A percentile compares a stretch with the other conserved stretches of the same genome.
phyloP scores from a whole-genome alignment of 1,140 invertebrate species.

The Brachionus calyciflorus region DNA sequence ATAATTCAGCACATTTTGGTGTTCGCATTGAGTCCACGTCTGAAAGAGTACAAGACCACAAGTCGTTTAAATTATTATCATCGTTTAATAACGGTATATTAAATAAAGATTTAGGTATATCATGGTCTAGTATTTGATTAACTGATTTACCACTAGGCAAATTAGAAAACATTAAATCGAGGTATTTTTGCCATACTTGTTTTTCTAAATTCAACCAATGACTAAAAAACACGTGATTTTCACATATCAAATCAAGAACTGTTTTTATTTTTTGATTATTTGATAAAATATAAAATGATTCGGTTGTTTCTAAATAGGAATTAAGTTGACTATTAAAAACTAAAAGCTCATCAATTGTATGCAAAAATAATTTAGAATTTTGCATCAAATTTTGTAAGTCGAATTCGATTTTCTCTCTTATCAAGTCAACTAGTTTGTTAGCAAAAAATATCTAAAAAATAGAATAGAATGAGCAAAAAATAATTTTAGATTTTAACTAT shows the following conservation, averaged over 20 bases:
- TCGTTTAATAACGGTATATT: not conserved
- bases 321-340: conserved; percentile 5
- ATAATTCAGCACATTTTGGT: conserved; percentile 8
- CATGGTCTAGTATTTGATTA: too few relatives aligned
- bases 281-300: not conserved
- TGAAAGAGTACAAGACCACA: not conserved
- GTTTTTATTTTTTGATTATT: not conserved
- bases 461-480: too few relatives aligned
- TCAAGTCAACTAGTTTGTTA: not conserved
- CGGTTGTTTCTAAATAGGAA: conserved; percentile 10
- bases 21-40: not conserved
- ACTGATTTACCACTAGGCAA: too few relatives aligned
- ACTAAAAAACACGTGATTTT: not conserved
- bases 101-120: too few relatives aligned
- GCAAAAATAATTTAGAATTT: conserved; percentile 13
- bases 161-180: conserved; percentile 39
- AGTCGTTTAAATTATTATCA: not conserved
- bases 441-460: conserved; percentile 23
- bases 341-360: conserved; percentile 39
- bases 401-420: conserved; percentile 17
- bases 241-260: conserved; percentile 13
- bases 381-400: not conserved
- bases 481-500: too few relatives aligned
- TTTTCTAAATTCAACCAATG: conserved; percentile 33
- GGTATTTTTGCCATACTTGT: conserved; percentile 36